Base-by-base conservation (phyloP, 2,888 invertebrate species). In the Empis stercorea region DNA sequence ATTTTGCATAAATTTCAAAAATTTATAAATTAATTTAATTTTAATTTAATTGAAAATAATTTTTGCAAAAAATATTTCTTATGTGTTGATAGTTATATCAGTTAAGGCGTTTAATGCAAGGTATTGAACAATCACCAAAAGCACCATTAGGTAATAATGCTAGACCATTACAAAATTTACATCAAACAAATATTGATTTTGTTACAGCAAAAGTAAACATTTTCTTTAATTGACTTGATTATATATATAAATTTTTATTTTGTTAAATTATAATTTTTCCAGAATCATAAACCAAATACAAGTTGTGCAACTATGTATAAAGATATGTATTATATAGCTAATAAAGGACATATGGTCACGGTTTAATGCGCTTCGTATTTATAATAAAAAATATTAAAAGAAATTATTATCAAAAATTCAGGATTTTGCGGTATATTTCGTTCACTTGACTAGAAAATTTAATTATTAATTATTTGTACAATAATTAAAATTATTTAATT, bases 131-230 rank as follows among this genome's bases (percentile, higher is more conserved):
- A 61, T 81, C 83, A 44, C 91, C 91, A 20, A 92, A 92, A 70
- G 91, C 91, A 27, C 89, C 91, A 16, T 76, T 96, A 66, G 92
- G 89, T 52, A 92, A 92, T 76, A 95, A 96, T 72, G 89, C 88
- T 53, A 77, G 96, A 54, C 95, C 96, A n/a, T 77, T 88, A 47
- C 92, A 93, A 72, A 83, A 84, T 30, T 76, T 95, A 46, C 87
- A 96, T 70, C 88, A 93, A 63, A 96, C 96, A 58, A 97, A 97
- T 71, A 96, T 97, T 70, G 93, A 96, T 75, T 94, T 95, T 73
- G 84, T 80, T 70, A 84, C 81, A 65, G 71, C 72, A 61, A 71
- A 71, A 67, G 71, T 71, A 52, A 60, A 60, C n/a, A n/a, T n/a
- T n/a, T n/a, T n/a, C n/a, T n/a, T n/a, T n/a, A n/a, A n/a, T 20